A percentile compares a stretch with the other conserved stretches of the same genome.
These are phyloP conservation scores for Rallus limicola DNA, from an alignment of 2,113 vertebrate genomes.

Conservation along the genomic window DNA sequence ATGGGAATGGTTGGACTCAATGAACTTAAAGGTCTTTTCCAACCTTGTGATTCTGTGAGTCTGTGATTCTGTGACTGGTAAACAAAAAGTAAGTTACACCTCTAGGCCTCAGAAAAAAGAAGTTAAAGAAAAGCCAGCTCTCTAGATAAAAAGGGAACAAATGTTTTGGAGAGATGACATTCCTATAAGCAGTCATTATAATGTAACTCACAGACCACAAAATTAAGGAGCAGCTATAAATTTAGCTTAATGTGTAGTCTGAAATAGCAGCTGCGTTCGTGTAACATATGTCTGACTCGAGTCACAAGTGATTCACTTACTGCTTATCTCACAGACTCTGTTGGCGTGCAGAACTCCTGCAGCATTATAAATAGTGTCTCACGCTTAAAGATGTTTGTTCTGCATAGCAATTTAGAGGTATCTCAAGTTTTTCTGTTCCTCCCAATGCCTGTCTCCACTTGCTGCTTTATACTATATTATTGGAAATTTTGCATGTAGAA, in stretches of 20 bases:
- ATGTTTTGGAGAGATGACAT: not conserved
- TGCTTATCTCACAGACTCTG: not conserved
- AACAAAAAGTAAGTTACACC: not conserved
- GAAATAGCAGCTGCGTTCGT: slow-evolving; percentile 22
- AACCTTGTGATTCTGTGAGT: no score
- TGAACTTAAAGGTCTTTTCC: no score
- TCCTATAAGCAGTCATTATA: not conserved
- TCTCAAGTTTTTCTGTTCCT: not conserved
- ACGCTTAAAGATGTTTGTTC: not conserved
- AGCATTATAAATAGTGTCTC: not conserved
- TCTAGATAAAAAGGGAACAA: slow-evolving; percentile 6
- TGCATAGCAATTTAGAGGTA: not conserved
- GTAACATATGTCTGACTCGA: not conserved
- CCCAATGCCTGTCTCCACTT: not conserved
- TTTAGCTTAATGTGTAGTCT: not conserved
- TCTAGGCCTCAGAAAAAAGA: not conserved
- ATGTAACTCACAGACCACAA: not conserved
- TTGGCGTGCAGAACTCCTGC: not conserved
- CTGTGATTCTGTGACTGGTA: not conserved
- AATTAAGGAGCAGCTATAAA: not conserved
- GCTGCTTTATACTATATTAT: not conserved
- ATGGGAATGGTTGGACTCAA: no score
- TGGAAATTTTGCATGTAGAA: not conserved
- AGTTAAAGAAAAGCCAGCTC: not conserved
- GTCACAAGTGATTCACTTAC: slow-evolving; percentile 1